phyloP scores from a whole-genome alignment of 2,888 invertebrate species.

The Fissipunctia ypsillon region DNA sequence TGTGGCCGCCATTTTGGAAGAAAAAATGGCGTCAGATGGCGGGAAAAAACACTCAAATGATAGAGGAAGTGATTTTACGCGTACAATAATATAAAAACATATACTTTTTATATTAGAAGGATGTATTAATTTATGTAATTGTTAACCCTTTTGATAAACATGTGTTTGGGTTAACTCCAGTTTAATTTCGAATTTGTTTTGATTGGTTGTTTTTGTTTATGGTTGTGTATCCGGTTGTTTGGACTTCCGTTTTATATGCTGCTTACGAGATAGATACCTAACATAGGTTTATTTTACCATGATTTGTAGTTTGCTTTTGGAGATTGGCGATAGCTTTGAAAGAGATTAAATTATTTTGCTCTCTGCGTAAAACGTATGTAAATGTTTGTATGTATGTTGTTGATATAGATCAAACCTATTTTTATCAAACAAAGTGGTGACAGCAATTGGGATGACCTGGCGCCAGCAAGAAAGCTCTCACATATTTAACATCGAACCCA shows the following conservation, averaged over 20 bases:
- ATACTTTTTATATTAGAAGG: slow-evolving; percentile 81
- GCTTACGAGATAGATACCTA: slow-evolving; percentile 62
- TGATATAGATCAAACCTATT: neutral
- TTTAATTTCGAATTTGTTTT: slow-evolving; percentile 89
- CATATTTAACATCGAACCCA: slow-evolving; percentile 42
- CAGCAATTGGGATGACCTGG: neutral
- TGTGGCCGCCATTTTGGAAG: slow-evolving; percentile 79
- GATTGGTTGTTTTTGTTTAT: slow-evolving; percentile 80
- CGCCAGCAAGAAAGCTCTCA: slow-evolving; percentile 28
- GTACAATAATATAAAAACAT: slow-evolving; percentile 83
- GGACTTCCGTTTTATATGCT: slow-evolving; percentile 73
- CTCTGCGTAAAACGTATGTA: neutral
- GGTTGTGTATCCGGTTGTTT: slow-evolving; percentile 80
- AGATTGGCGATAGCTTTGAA: neutral
- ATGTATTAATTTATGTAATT: slow-evolving; percentile 90
- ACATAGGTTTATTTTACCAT: slow-evolving; percentile 13
- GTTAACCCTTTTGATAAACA: slow-evolving; percentile 88
- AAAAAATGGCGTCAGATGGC: slow-evolving; percentile 87
- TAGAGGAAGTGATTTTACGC: slow-evolving; percentile 90
- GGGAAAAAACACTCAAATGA: slow-evolving; percentile 83
- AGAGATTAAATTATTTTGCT: neutral
- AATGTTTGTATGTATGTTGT: neutral
- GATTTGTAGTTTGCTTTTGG: slow-evolving; percentile 13
- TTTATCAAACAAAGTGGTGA: no score
- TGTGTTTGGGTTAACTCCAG: slow-evolving; percentile 84